Conservation (phyloP, 2,888 invertebrate genomes). For the Chironomus riparius region DNA sequence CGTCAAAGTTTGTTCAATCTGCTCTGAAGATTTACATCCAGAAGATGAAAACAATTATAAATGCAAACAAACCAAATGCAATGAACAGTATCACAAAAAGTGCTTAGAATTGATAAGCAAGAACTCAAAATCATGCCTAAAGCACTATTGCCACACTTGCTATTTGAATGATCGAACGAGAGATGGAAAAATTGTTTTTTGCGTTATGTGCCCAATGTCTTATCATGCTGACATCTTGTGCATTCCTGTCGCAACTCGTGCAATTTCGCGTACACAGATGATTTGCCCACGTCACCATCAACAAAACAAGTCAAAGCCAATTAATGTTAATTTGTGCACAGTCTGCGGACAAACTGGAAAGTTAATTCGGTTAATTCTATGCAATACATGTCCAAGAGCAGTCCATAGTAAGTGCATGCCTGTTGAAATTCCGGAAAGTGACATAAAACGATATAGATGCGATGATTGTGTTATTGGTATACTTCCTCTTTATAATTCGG, state of each 20-base stretch:
- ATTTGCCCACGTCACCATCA: slow-evolving; percentile 75
- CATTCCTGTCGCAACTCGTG: slow-evolving; percentile 74
- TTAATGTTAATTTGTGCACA: slow-evolving; percentile 90
- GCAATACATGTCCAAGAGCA: slow-evolving; percentile 87
- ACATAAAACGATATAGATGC: slow-evolving; percentile 60
- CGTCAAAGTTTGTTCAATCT: too few species aligned
- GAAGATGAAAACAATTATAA: too few species aligned
- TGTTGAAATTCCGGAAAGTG: background rate
- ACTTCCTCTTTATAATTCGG: slow-evolving; percentile 80
- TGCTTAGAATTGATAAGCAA: too few species aligned
- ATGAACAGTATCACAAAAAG: too few species aligned
- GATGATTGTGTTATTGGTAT: slow-evolving; percentile 84
- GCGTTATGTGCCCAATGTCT: slow-evolving; percentile 79
- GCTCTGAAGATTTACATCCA: too few species aligned
- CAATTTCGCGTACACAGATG: slow-evolving; percentile 66
- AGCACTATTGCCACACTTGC: too few species aligned
- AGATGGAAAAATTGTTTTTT: slow-evolving; percentile 44
- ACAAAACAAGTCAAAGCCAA: slow-evolving; percentile 42
- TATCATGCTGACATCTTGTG: slow-evolving; percentile 82
- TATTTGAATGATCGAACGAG: too few species aligned
- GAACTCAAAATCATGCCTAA: too few species aligned
- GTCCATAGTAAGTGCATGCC: slow-evolving; percentile 77
- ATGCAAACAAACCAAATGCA: too few species aligned
- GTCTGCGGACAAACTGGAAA: slow-evolving; percentile 81
- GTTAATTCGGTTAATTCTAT: slow-evolving; percentile 79